Base-by-base conservation (phyloP, 64 coral and sea anemone genomes). In the Montipora efflorescens region DNA sequence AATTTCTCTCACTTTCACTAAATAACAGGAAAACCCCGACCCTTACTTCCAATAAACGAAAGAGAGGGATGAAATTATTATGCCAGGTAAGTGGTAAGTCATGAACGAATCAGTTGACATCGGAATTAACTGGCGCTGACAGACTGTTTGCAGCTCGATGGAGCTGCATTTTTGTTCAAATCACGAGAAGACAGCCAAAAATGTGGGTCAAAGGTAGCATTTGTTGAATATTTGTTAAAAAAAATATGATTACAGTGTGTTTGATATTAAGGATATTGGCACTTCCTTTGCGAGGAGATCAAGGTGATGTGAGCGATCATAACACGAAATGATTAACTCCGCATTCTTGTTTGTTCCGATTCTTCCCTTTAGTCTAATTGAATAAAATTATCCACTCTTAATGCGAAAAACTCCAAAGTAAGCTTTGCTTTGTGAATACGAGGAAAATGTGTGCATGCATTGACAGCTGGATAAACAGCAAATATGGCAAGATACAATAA, bases 241-340 rank as follows among this genome's bases (percentile, higher is more conserved):
- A 83, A 83, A 67, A 83, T 83, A 47, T 19, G 80, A 67, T 47
- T 67, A 66, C 28, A 67, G 23, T 47, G 46, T 67, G 58, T 83
- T 83, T 59, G 58, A 83, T 67, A 83, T 68, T 85, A 70, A 22
- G 15, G 64, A 85, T 85, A 85, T 85, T 85, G 82, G 82, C 82
- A 71, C 62, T 59, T 64, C 13, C 61, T 69, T 45, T 20, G 43
- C 46, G 82, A 85, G 48, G 45, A 85, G 70, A 85, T 70, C 82
- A 85, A 85, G 36, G 59, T 85, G 14, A 36, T 19, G 47, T 70
- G 15, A 22, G 66, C 28, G 62, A 70, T 85, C 82, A 71, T 36
- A 45, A 71, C 62, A 70, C 36, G 28, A 14, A 83, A 85, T 71
- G 16, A 14, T 85, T n/a, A 20, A 21, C 15, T 28, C 7, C 45